Evolutionary conservation across 2,888 invertebrate genomes (phyloP).

Genomic region (Brachypalpus laphriformis): DNA sequence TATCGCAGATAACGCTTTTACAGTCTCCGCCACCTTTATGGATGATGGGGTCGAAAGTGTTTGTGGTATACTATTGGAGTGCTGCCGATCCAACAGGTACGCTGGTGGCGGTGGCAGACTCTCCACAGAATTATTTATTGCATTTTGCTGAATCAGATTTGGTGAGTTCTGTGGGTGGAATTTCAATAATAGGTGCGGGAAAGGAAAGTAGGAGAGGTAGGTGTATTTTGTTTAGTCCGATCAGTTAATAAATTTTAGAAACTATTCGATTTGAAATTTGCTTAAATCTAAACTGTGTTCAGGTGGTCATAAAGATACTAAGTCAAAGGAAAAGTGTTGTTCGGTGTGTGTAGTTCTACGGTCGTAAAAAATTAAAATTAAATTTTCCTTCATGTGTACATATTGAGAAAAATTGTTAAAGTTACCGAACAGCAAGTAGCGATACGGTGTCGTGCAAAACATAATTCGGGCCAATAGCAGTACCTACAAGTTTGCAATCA

Average conservation of each 20-base stretch:
- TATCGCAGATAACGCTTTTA: conserved; percentile 92
- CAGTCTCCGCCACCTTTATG: conserved; percentile 92
- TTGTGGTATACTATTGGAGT: conserved; percentile 74
- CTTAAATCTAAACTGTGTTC: conserved; percentile 19
- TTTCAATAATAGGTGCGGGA: conserved; percentile 19
- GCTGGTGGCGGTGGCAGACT: conserved; percentile 83
- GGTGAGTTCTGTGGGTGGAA: conserved; percentile 73
- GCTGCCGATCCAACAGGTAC: conserved; percentile 80
- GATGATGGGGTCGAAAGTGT: conserved; percentile 78
- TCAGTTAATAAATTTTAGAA: conserved; percentile 7
- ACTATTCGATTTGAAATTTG: conserved; percentile 8
- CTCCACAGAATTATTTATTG: conserved; percentile 80
- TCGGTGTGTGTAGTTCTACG: no score
- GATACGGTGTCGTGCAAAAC: no score
- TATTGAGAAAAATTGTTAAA: no score
- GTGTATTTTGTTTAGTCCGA: conserved; percentile 43
- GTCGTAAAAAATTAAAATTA: no score
- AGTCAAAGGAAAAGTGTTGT: neutral
- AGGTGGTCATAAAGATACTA: neutral
- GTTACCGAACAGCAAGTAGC: no score
- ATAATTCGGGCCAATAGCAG: no score
- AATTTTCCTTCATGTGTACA: no score
- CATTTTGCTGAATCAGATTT: conserved; percentile 77
- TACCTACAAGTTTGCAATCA: no score
- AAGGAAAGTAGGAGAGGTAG: conserved; percentile 20